phyloP scores from a whole-genome alignment of 2,888 invertebrate species.

The Agrotis exclamationis region DNA sequence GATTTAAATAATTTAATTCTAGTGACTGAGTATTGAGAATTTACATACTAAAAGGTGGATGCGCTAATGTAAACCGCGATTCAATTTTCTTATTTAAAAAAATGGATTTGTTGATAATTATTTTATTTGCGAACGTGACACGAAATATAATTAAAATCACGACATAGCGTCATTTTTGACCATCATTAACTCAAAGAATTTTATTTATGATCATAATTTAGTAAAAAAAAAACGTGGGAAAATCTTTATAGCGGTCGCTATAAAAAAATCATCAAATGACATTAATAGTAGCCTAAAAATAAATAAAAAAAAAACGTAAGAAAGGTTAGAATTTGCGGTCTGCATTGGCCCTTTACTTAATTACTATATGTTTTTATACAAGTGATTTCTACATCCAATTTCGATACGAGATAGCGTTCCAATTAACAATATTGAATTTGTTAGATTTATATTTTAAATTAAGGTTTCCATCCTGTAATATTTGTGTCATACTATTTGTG shows the following conservation, averaged over 20 bases:
- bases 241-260: neutral
- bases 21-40: conserved; percentile 53
- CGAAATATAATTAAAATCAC: neutral
- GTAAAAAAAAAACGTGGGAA: too few species aligned
- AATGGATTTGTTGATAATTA: neutral
- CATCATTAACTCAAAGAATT: neutral
- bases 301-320: neutral
- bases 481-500: conserved; percentile 87
- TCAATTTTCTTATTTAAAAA: too few species aligned
- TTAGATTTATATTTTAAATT: conserved; percentile 81
- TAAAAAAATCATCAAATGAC: neutral
- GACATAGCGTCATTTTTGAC: neutral
- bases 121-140: neutral
- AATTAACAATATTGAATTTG: conserved; percentile 75
- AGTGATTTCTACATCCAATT: conserved; percentile 51
- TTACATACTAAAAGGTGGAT: conserved; percentile 23
- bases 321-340: neutral
- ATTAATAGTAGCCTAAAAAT: neutral
- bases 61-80: neutral
- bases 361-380: conserved; percentile 18
- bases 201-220: too few species aligned
- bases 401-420: conserved; percentile 51
- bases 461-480: conserved; percentile 84
- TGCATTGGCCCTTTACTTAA: neutral
- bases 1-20: conserved; percentile 27